A percentile compares a stretch with the other conserved stretches of the same genome.
These are phyloP conservation scores for Taxidea taxus DNA, from an alignment of 2,113 vertebrate genomes.

Conservation along the genomic window DNA sequence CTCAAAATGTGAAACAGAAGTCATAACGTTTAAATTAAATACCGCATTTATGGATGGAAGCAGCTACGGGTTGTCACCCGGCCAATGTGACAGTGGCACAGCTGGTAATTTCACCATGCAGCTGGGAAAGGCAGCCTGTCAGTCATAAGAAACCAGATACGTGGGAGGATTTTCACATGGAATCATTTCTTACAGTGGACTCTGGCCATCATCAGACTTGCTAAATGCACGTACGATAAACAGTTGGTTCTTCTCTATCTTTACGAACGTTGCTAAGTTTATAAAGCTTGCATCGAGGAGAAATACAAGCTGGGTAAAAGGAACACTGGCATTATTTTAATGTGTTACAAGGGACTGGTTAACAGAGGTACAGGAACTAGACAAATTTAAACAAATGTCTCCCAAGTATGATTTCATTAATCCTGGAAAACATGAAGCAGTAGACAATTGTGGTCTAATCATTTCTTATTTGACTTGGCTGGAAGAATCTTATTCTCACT, in stretches of 20 bases:
- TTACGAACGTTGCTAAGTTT: background rate
- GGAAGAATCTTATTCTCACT: conserved; percentile 27
- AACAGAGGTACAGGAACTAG: background rate
- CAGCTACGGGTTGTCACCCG: conserved; percentile 9
- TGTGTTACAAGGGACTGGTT: background rate
- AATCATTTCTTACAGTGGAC: background rate
- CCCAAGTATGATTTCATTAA: conserved; percentile 15
- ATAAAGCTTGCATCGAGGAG: background rate
- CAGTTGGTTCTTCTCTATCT: background rate
- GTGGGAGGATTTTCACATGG: background rate
- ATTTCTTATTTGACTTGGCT: conserved; percentile 35
- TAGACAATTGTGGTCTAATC: background rate
- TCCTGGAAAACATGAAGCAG: background rate
- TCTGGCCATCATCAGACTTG: background rate
- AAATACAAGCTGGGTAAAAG: background rate
- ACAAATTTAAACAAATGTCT: conserved; percentile 33
- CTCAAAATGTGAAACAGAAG: conserved; percentile 32
- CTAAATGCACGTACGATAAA: background rate
- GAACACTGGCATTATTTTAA: background rate
- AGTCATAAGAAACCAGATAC: conserved; percentile 9
- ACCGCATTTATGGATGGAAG: background rate
- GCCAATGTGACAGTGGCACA: background rate
- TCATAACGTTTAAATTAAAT: conserved; percentile 22
- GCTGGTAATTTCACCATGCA: background rate
- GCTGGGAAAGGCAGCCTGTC: conserved; percentile 35